These are phyloP conservation scores for Metacarcinus magister DNA, from an alignment of 2,888 invertebrate genomes.

Conservation along the genomic window DNA sequence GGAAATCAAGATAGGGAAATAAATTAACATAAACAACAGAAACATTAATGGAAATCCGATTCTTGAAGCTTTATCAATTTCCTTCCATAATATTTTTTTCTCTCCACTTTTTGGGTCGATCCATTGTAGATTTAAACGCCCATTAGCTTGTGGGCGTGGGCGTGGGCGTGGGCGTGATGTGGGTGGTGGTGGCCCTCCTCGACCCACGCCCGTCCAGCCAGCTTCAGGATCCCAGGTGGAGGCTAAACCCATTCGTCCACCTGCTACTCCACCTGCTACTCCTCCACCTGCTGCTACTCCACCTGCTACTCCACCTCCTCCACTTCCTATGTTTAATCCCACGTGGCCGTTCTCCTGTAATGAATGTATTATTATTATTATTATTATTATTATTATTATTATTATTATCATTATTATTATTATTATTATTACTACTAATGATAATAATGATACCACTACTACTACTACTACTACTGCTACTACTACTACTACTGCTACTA, in stretches of 20 bases:
- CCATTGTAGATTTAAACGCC: constrained; percentile 84
- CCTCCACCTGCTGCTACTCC: not conserved
- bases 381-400: not conserved
- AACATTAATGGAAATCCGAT: constrained; percentile 92
- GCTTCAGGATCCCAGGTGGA: constrained; percentile 40
- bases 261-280: not conserved
- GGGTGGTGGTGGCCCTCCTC: not conserved
- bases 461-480: constrained; percentile 29
- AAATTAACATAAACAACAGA: constrained; percentile 90
- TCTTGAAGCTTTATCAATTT: constrained; percentile 91
- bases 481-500: not conserved
- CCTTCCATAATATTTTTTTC: constrained; percentile 90
- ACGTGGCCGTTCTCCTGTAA: not conserved
- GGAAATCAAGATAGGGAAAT: constrained; percentile 89
- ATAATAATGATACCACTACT: not conserved
- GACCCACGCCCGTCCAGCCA: not conserved
- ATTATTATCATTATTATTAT: not conserved
- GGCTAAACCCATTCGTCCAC: not conserved
- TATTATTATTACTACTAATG: constrained; percentile 6
- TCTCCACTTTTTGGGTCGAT: constrained; percentile 86
- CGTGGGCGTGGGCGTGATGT: not conserved
- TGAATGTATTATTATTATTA: not conserved
- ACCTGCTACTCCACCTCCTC: not conserved
- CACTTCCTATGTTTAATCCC: not conserved
- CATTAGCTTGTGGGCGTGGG: not conserved